Conservation (phyloP, 2,888 invertebrate species). For the Bellardia bayeri region DNA sequence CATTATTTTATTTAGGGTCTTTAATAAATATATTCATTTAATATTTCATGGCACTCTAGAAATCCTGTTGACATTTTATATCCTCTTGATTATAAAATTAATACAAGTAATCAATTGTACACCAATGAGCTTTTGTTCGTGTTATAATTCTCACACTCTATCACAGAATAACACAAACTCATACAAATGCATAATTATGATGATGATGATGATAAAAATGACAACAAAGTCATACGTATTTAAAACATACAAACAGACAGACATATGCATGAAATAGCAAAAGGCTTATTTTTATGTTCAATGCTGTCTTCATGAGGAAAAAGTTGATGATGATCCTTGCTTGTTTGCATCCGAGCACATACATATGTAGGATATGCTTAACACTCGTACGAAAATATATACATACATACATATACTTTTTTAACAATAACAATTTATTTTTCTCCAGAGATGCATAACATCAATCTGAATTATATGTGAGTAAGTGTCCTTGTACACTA, state of each 20-base stretch:
- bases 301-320: slow-evolving; percentile 1
- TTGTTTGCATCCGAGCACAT: neutral
- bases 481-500: slow-evolving; percentile 15
- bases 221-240: neutral
- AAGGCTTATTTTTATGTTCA: slow-evolving; percentile 14
- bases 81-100: slow-evolving; percentile 41
- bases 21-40: neutral
- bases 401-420: neutral
- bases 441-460: slow-evolving; percentile 59
- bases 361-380: neutral
- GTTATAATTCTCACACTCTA: slow-evolving; percentile 39
- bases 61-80: slow-evolving; percentile 40
- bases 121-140: slow-evolving; percentile 52
- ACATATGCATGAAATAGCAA: neutral
- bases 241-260: neutral
- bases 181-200: neutral
- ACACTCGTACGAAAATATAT: neutral
- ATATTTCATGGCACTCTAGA: neutral
- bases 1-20: neutral
- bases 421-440: slow-evolving; percentile 63
- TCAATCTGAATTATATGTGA: slow-evolving; percentile 55
- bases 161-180: neutral
- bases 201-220: neutral
- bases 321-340: slow-evolving; percentile 15
- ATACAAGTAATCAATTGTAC: slow-evolving; percentile 50